Percentiles rank a stretch among this genome's conserved stretches.
Evolutionary conservation across 2,797 vertebrate genomes (phyloP).

Genomic region (Xyrichtys novacula): DNA sequence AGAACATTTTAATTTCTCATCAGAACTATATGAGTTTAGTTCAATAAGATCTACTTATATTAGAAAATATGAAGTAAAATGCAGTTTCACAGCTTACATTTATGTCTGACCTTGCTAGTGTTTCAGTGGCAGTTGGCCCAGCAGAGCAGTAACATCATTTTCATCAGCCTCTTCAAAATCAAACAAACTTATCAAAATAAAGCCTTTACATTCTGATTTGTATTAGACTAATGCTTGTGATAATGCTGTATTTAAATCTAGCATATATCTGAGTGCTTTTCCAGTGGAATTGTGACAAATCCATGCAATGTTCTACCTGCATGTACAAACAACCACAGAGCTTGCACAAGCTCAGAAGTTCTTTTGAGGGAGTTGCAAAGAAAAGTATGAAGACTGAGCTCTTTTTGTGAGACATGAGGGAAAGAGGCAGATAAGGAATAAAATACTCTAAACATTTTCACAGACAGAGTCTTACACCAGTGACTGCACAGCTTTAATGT

Average conservation of each 20-base stretch:
- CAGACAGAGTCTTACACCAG: constrained; percentile 11
- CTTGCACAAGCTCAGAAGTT: neutral
- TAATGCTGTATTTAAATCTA: constrained; percentile 3
- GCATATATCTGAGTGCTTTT: constrained; percentile 1
- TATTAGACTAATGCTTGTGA: constrained; percentile 13
- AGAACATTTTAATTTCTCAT: neutral
- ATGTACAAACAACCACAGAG: constrained; percentile 28
- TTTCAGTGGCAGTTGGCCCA: constrained; percentile 7
- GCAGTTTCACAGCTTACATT: neutral
- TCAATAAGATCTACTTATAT: neutral
- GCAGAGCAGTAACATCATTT: neutral
- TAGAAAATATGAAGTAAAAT: constrained; percentile 1
- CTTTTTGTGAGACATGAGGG: neutral
- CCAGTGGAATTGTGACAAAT: constrained; percentile 13
- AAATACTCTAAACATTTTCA: constrained; percentile 14
- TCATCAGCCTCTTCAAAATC: constrained; percentile 5
- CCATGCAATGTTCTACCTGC: constrained; percentile 8
- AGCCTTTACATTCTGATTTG: constrained; percentile 2
- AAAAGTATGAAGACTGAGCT: neutral
- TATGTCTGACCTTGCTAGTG: constrained; percentile 2
- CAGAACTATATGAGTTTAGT: neutral
- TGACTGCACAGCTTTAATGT: constrained; percentile 15
- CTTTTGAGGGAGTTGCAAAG: constrained; percentile 1
- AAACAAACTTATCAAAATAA: constrained; percentile 13
- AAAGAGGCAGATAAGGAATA: constrained; percentile 4